Evolutionary conservation across 1,140 invertebrate genomes (phyloP).

Genomic region (Eubasilissa regina): DNA sequence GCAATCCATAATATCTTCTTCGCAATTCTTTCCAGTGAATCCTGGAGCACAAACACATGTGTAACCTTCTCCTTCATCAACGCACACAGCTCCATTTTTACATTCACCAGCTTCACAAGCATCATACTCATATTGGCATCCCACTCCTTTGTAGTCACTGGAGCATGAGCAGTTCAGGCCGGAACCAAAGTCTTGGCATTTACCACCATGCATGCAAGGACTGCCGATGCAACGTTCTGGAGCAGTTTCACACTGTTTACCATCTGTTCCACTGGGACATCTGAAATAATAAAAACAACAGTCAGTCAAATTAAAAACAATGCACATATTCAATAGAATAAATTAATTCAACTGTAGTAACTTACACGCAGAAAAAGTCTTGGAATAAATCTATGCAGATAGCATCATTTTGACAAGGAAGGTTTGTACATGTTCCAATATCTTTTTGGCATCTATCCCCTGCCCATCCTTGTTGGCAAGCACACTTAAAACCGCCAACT

Average conservation of each 20-base stretch:
- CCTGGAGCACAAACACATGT: constrained; percentile 90
- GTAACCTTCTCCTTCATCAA: constrained; percentile 88
- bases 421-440: constrained; percentile 87
- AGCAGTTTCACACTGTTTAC: constrained; percentile 95
- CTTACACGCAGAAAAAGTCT: constrained; percentile 96
- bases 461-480: constrained; percentile 90
- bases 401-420: constrained; percentile 94
- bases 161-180: constrained; percentile 95
- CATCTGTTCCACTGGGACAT: constrained; percentile 94
- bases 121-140: constrained; percentile 95
- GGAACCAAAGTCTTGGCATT: constrained; percentile 95
- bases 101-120: constrained; percentile 91
- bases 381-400: constrained; percentile 94
- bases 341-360: constrained; percentile 61
- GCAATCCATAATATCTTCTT: constrained; percentile 94
- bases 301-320: constrained; percentile 4
- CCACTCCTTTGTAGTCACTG: constrained; percentile 87
- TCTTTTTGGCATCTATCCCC: constrained; percentile 90
- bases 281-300: constrained; percentile 64
- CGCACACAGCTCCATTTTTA: constrained; percentile 93
- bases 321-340: too few species aligned
- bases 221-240: constrained; percentile 96
- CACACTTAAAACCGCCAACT: constrained; percentile 87
- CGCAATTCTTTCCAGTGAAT: constrained; percentile 91
- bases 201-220: constrained; percentile 95